Evolutionary conservation across 2,888 invertebrate species (phyloP).

Genomic region (Heliconius ismenius): DNA sequence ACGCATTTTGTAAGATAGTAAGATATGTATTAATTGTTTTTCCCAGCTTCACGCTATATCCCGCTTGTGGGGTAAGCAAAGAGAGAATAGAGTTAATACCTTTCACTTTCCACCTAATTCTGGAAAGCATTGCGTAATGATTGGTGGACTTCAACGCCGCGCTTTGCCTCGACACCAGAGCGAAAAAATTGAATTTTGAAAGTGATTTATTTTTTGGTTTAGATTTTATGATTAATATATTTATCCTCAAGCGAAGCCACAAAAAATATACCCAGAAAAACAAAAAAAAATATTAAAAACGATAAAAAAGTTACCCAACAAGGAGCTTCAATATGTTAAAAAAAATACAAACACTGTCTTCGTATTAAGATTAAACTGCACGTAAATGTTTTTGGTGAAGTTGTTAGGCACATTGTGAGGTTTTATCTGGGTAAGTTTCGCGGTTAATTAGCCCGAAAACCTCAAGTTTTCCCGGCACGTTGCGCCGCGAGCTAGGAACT

Average conservation of each 20-base stretch:
- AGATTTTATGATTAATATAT: no score
- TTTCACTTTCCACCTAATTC: no score
- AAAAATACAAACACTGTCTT: constrained; percentile 10
- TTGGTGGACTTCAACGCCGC: no score
- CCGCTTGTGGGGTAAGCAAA: no score
- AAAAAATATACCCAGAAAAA: neutral
- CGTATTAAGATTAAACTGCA: constrained; percentile 31
- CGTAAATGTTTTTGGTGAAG: constrained; percentile 52
- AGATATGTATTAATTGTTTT: no score
- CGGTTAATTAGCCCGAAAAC: constrained; percentile 71
- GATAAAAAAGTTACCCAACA: neutral
- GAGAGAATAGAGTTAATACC: no score
- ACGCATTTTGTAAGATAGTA: neutral
- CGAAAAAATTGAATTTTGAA: no score
- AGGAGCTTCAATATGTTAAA: neutral
- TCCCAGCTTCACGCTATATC: no score
- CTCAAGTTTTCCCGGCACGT: constrained; percentile 68
- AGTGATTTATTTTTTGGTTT: no score
- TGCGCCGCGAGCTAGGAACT: constrained; percentile 64
- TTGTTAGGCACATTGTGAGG: constrained; percentile 54
- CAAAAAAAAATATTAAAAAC: neutral
- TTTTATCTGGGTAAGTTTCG: constrained; percentile 67
- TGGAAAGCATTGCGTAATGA: no score
- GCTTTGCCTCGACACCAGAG: no score
- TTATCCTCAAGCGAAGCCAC: no score